phyloP scores from a whole-genome alignment of 2,797 vertebrate species.

The Rhabdophis nuchalis region DNA sequence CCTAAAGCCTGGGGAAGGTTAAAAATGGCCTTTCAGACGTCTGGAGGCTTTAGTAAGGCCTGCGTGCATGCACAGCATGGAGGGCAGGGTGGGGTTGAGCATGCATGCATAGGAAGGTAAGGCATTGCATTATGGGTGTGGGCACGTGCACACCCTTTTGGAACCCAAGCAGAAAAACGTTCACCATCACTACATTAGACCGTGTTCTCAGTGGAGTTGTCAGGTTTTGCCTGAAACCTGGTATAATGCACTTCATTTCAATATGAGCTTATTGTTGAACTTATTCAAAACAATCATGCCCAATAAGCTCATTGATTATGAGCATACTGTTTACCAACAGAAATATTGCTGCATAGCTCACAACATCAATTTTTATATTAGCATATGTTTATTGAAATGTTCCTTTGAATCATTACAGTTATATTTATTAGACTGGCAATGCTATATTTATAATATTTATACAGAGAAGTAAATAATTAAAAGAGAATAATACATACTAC shows the following conservation, averaged over 20 bases:
- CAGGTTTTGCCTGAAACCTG: neutral
- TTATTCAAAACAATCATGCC: neutral
- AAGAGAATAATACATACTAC: neutral
- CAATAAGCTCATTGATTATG: neutral
- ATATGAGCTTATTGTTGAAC: neutral
- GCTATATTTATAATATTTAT: neutral
- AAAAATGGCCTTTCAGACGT: too few relatives aligned
- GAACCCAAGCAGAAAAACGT: too few relatives aligned
- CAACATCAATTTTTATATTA: neutral
- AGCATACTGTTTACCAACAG: neutral
- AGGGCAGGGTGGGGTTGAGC: too few relatives aligned
- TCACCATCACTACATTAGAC: neutral
- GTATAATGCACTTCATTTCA: neutral
- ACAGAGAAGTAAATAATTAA: neutral
- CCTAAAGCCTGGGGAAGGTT: too few relatives aligned
- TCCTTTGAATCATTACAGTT: neutral
- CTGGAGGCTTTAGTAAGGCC: too few relatives aligned
- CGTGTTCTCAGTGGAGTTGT: neutral
- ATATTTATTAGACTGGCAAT: neutral
- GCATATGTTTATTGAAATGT: conserved; percentile 11
- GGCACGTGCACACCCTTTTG: too few relatives aligned
- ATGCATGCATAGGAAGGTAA: too few relatives aligned
- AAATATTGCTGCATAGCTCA: neutral
- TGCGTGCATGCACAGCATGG: too few relatives aligned
- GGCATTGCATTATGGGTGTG: too few relatives aligned